Evolutionary conservation across 2,113 vertebrate species (phyloP), one percentile per base, ranked within the genome.

Genomic region (Penelope pileata): DNA sequence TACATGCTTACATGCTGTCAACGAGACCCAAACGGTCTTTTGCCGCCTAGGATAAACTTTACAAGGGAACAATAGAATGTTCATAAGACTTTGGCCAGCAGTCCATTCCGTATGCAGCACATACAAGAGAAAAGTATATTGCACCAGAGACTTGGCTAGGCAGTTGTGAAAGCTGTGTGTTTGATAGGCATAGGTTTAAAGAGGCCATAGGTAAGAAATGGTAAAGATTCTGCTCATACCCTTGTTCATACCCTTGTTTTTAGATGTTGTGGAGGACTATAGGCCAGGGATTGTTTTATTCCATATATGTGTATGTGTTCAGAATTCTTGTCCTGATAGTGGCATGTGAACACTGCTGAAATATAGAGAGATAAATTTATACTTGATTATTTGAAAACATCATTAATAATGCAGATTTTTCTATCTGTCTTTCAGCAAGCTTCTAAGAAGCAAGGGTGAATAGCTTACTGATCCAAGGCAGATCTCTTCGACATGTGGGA

Each of bases 401-500:
- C 3, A 68, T 34, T 75, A 90, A 43, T 80, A 93, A 83, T 60
- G 47, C 14, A 62, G 8, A 7, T 59, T 76, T 92, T 91, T 72
- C 30, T 45, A 76, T 84, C 34, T 91, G 80, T 80, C 95, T 96
- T 87, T 66, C 98, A 99, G 99, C 99, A 98, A 75, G 96, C 97
- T 63, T 98, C 98, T 68, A 99, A 98, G 97, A 99, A 99, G 94
- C 99, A 99, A 98, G 99, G 99, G 58, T 99, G 96, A 99, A 88
- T 23, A 38, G 13, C 87, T 75, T 30, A 30, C 66, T 34, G n/a
- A 24, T 36, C 30, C 72, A 89, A 83, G 92, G 95, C 96, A 93
- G 83, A 93, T 96, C 92, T 96, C 94, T 96, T 90, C 88, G 97
- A 97, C 92, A 89, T 56, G 93, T 89, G 93, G 96, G 97, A 97